Base-by-base conservation (phyloP, 37 sponge, comb jelly and placozoan species). In the Ianthella basta region DNA sequence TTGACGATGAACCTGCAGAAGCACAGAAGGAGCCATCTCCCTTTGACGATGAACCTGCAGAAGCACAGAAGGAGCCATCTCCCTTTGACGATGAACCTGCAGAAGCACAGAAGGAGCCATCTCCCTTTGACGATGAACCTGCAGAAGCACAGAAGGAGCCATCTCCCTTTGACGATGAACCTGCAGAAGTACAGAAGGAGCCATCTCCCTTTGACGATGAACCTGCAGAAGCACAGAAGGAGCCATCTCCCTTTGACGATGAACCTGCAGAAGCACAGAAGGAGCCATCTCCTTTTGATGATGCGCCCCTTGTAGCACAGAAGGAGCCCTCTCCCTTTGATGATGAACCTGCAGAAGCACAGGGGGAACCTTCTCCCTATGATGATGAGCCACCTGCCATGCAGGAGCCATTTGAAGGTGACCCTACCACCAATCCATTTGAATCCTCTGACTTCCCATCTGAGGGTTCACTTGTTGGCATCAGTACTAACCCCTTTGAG, bases 211-310 rank as follows among this genome's bases (percentile, higher is more conserved):
- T 69, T 30, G 33, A 69, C 8, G 50, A 44, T 8, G 50, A 44
- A 8, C 50, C 50, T 44, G 50, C 50, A 23, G 27, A 61, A 23
- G 27, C 63, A 27, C 10, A 61, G 27, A 25, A 61, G 27, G 70
- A 69, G 6, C 70, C 70, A 32, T 69, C 70, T 69, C 70, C 70
- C 35, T 69, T 69, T 30, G 27, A 23, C 13, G 33, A 30, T 4
- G 34, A 44, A 8, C 50, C 50, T 44, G 50, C 50, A 44, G 50
- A 44, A 44, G 50, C 34, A 35, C 4, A n/a, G 34, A 69, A 69
- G 34, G 70, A 69, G 35, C 70, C 70, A 32, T 69, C 70, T 69
- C 70, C 70, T 35, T 69, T 69, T 30, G 70, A 69, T 34, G 34
- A 32, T 1, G 29, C 33, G 29, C 70, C 70, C 6, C 10, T 30